Percentiles rank a stretch among this genome's conserved stretches.
These are phyloP conservation scores for Micromussa lordhowensis DNA, from an alignment of 92 coral and sea anemone species.

Conservation along the genomic window DNA sequence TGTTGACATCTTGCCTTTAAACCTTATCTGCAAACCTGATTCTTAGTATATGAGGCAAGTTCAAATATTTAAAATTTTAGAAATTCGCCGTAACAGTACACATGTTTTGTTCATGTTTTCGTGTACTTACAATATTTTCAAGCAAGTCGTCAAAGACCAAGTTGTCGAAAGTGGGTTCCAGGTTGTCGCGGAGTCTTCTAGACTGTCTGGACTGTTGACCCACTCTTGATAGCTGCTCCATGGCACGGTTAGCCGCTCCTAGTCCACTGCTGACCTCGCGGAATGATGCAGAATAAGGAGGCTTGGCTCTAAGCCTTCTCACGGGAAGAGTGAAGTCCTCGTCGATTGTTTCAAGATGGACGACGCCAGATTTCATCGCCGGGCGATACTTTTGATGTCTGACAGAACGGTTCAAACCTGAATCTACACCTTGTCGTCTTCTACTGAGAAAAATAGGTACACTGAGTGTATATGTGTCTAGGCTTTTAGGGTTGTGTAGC, in stretches of 20 bases:
- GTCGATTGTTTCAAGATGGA: constrained; percentile 24
- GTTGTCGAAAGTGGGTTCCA: constrained; percentile 14
- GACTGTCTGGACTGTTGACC: constrained; percentile 13
- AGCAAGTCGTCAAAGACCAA: constrained; percentile 39
- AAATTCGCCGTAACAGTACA: no score
- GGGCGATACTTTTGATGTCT: constrained; percentile 1
- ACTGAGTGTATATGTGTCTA: not conserved
- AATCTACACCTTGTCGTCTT: not conserved
- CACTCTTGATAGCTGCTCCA: constrained; percentile 40
- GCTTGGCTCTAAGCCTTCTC: constrained; percentile 15
- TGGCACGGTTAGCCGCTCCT: constrained; percentile 28
- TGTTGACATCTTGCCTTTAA: no score
- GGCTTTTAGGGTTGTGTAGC: not conserved
- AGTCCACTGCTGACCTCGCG: constrained; percentile 42
- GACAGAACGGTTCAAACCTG: not conserved
- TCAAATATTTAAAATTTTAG: no score
- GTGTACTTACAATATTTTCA: constrained; percentile 32
- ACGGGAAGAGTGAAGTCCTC: constrained; percentile 30
- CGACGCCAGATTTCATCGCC: constrained; percentile 11
- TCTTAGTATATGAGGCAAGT: no score
- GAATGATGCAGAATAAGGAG: constrained; percentile 6
- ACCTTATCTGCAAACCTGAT: no score
- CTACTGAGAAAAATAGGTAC: not conserved
- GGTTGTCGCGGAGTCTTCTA: not conserved
- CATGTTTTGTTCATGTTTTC: not conserved